Evolutionary conservation across 2,888 invertebrate species (phyloP), one percentile per base, ranked within the genome.

Genomic region (Meiosimyza decipiens): DNA sequence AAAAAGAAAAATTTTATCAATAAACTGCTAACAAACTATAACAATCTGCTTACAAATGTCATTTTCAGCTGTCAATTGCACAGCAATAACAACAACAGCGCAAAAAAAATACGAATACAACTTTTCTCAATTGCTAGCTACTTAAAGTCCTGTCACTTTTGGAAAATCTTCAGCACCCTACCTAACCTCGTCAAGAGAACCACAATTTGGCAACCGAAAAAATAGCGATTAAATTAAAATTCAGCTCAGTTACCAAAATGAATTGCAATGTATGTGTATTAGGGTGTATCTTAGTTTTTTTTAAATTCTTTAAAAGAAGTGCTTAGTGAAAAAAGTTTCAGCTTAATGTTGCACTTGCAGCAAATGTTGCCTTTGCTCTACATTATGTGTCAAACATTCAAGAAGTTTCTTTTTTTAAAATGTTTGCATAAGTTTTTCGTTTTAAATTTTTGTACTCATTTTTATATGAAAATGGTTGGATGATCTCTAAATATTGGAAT

Each of bases 181-280:
- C 55, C 67, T 47, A 67, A 18, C 7, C 9, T 6, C 40, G 57
- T 18, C 47, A 47, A 18, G 5, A 49, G 6, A 13, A 15, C 50
- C 59, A 57, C 57, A 59, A 59, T 9, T 40, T 40, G 40, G 40
- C 28, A 60, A 51, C 52, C 5, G 13, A 51, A 60, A 54, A 65
- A 22, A n/a, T 52, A n/a, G 60, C 60, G 62, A 62, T 69, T 69
- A 52, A 62, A 69, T 69, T 69, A 69, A 69, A 69, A 69, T 69
- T 69, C 69, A 60, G 62, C 69, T 60, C 69, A 69, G 69, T 69
- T 69, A 28, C 60, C 69, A 50, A 69, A 69, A 69, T 52, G 69
- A 69, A 69, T 69, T 59, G 69, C 69, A 51, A 60, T 69, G 60
- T 62, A 7, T 28, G 28, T 2, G 28, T 28, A 28, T 28, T 28